These are phyloP conservation scores for Drosophila sp. DNA, from an alignment of 1,140 invertebrate species.

Conservation along the genomic window DNA sequence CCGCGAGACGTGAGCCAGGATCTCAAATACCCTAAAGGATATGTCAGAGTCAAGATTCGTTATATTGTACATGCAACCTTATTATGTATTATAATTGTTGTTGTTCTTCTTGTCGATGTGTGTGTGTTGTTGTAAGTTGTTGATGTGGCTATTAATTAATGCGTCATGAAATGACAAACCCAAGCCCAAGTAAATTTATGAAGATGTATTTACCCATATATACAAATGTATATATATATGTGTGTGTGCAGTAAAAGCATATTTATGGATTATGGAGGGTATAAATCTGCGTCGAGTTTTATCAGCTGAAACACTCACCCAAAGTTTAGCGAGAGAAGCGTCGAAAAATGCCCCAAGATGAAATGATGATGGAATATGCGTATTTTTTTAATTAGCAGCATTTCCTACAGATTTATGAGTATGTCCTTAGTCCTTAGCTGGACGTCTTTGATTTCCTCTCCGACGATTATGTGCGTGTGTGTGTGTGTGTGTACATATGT, in stretches of 20 bases:
- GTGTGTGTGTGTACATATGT: conserved; percentile 30
- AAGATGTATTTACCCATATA: conserved; percentile 59
- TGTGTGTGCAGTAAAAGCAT: conserved; percentile 65
- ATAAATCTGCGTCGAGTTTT: conserved; percentile 78
- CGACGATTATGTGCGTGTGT: conserved; percentile 3
- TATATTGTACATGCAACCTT: conserved; percentile 33
- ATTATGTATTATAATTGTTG: conserved; percentile 57
- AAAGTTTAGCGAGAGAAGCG: conserved; percentile 14
- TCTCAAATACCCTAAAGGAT: conserved; percentile 56
- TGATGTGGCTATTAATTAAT: conserved; percentile 83
- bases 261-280: conserved; percentile 83
- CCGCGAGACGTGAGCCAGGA: conserved; percentile 56
- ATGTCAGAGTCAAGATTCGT: conserved; percentile 52
- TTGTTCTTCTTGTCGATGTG: conserved; percentile 21
- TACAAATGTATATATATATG: conserved; percentile 11
- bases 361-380: conserved; percentile 83
- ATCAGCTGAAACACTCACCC: conserved; percentile 49
- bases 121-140: conserved; percentile 66
- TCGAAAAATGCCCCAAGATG: neutral
- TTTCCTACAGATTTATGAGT: conserved; percentile 79
- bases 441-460: conserved; percentile 33
- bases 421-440: conserved; percentile 52
- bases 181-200: conserved; percentile 72
- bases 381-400: conserved; percentile 82
- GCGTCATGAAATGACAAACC: conserved; percentile 77